These are phyloP conservation scores for Hipparchia semele DNA, from an alignment of 2,888 invertebrate genomes.

Conservation along the genomic window DNA sequence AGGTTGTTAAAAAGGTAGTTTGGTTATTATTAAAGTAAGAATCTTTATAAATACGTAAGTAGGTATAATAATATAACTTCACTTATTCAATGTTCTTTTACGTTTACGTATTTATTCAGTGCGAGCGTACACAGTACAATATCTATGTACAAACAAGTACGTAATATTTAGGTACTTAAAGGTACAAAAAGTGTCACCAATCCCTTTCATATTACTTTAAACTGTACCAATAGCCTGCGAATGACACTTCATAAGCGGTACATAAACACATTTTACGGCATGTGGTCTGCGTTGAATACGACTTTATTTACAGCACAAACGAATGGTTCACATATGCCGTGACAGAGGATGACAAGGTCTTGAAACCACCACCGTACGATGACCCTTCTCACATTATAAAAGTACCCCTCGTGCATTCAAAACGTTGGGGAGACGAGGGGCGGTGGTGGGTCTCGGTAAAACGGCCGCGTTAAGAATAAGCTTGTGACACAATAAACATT, in stretches of 20 bases:
- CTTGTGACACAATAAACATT: constrained; percentile 75
- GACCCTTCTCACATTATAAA: constrained; percentile 19
- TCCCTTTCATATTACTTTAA: constrained; percentile 11
- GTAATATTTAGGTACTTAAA: not conserved
- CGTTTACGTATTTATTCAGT: not conserved
- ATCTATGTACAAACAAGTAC: not conserved
- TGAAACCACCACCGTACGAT: constrained; percentile 45
- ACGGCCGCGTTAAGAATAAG: constrained; percentile 53
- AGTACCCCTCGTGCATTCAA: constrained; percentile 8
- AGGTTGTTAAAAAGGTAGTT: too few species aligned
- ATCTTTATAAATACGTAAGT: too few species aligned
- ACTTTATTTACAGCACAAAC: constrained; percentile 75
- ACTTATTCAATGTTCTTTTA: not conserved
- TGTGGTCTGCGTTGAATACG: constrained; percentile 62
- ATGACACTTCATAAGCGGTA: constrained; percentile 29
- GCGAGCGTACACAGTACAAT: not conserved
- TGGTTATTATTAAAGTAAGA: too few species aligned
- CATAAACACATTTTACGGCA: constrained; percentile 48
- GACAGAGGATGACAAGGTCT: constrained; percentile 74
- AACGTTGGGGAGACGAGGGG: constrained; percentile 11
- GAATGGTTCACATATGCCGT: constrained; percentile 77
- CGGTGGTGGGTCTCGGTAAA: constrained; percentile 44
- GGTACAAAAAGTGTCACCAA: constrained; percentile 36
- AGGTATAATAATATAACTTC: too few species aligned
- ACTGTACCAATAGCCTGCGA: constrained; percentile 20